Evolutionary conservation across 2,113 vertebrate species (phyloP), one percentile per base, ranked within the genome.

Genomic region (Penelope pileata): DNA sequence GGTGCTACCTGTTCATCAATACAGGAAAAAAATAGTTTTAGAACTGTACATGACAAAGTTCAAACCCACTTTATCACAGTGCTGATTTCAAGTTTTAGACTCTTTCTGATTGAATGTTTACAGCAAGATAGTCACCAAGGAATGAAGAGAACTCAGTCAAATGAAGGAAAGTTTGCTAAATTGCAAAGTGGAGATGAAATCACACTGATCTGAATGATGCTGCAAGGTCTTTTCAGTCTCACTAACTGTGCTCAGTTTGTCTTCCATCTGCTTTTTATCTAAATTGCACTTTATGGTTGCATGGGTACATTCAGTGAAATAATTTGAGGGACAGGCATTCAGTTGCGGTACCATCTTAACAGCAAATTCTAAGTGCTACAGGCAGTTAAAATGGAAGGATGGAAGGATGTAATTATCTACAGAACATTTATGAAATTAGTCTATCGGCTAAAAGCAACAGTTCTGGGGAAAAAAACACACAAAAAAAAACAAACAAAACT

Each of bases 331-430:
- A 59, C 1, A 29, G 6, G 38, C 0, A 2, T 63, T 53, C 50
- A 67, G 32, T 16, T 81, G 3, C 9, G 21, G 6, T 29, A 43
- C 50, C 70, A 53, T 22, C 53, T 67, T 40, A 42, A 67, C 27
- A 59, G 14, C 36, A 91, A 90, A 53, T 82, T 85, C 9, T 62
- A 82, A 82, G n/a, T 48, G 38, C 72, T 79, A n/a, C 11, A 79
- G 43, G 34, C 26, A 74, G 19, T 47, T 76, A 59, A 76, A 95
- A 86, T 43, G 23, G 40, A 64, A 86, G 36, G 24, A 86, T 43
- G 23, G 40, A 64, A 86, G 36, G 24, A 47, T 58, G 23, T 9
- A 60, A 7, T 42, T 64, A 72, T 18, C 58, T 78, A 45, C 6
- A 54, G 36, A 83, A 73, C 42, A 7, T 26, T 60, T 77, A 64